Conservation (phyloP, 2,888 invertebrate genomes). For the Pomacea canaliculata region DNA sequence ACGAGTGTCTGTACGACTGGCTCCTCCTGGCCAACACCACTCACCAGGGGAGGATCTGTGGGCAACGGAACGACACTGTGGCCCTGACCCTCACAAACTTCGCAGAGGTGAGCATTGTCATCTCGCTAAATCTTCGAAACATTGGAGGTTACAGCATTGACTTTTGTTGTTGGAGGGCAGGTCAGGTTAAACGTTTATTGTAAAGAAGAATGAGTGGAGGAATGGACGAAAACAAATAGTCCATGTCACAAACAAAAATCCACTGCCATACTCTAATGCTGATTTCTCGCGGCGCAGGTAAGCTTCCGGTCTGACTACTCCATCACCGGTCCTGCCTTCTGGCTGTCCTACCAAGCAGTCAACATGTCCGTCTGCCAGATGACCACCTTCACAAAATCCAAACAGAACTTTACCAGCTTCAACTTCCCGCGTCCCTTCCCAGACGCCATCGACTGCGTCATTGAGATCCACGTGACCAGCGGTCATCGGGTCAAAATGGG, state of each 20-base stretch:
- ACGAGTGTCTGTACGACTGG: conserved; percentile 45
- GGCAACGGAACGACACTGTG: conserved; percentile 11
- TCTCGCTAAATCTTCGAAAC: too few relatives aligned
- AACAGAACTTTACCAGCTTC: conserved; percentile 79
- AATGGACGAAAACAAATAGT: too few relatives aligned
- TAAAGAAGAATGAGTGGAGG: too few relatives aligned
- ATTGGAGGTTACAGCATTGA: too few relatives aligned
- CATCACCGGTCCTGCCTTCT: conserved; percentile 35
- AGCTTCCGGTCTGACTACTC: conserved; percentile 39
- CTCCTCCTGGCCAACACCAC: conserved; percentile 31
- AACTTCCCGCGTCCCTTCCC: conserved; percentile 81
- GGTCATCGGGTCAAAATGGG: conserved; percentile 75
- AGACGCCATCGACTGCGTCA: conserved; percentile 80
- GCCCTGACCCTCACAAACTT: conserved; percentile 28
- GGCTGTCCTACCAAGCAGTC: conserved; percentile 34
- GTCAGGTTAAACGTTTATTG: too few relatives aligned
- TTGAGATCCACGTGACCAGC: conserved; percentile 77
- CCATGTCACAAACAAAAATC: too few relatives aligned
- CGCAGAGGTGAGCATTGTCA: conserved; percentile 18
- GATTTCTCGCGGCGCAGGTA: not conserved
- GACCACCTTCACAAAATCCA: not conserved
- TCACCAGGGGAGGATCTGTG: conserved; percentile 29
- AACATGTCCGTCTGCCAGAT: conserved; percentile 27
- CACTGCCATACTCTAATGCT: too few relatives aligned
- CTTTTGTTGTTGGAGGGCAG: too few relatives aligned